phyloP scores from a whole-genome alignment of 1,140 invertebrate genomes.

The Brachionus sp. region DNA sequence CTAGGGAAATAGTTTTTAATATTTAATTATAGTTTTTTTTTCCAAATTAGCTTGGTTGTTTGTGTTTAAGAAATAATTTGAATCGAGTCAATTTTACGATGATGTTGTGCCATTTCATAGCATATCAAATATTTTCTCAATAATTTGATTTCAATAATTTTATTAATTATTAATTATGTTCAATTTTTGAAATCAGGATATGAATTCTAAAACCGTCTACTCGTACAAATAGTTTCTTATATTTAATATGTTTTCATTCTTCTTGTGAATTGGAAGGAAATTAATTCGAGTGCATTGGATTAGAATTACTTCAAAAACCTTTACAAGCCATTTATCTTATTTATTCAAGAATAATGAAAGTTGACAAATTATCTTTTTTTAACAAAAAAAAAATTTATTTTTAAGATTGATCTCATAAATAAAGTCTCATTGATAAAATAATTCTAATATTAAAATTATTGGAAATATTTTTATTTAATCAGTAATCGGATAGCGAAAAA shows the following conservation, averaged over 20 bases:
- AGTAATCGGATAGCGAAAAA: background rate
- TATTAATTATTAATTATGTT: background rate
- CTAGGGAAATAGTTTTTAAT: background rate
- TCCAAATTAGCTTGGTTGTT: background rate
- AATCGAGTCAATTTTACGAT: background rate
- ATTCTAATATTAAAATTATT: background rate
- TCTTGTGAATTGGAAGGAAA: background rate
- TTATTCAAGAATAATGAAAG: background rate
- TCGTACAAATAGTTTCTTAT: slow-evolving; percentile 4
- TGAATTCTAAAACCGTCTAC: background rate
- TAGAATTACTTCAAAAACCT: background rate
- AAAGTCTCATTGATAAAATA: background rate
- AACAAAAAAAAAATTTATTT: background rate
- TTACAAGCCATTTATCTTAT: background rate
- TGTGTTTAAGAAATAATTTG: background rate
- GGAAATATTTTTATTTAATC: background rate
- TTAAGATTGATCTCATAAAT: background rate
- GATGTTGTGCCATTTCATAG: background rate
- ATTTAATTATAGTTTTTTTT: background rate
- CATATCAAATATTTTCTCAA: background rate
- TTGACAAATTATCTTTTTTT: background rate
- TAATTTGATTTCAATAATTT: background rate
- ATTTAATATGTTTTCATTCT: background rate
- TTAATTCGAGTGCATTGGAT: background rate
- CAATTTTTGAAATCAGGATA: slow-evolving; percentile 3